phyloP scores from a whole-genome alignment of 2,888 invertebrate species.

The Barypeithes pellucidus region DNA sequence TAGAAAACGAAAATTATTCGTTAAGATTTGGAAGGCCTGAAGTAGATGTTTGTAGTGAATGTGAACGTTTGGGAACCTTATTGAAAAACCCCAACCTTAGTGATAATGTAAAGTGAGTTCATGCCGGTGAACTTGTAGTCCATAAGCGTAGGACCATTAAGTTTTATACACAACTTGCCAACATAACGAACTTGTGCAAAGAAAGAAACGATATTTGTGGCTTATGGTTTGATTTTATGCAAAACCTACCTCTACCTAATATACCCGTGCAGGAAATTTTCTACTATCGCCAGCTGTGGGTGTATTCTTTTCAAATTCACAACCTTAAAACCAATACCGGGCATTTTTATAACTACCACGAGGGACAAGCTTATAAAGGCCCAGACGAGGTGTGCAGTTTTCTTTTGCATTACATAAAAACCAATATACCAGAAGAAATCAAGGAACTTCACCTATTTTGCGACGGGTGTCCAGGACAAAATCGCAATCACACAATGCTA shows the following conservation, averaged over 20 bases:
- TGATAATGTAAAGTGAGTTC: conserved; percentile 8
- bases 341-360: too few relatives aligned
- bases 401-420: conserved; percentile 10
- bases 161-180: conserved; percentile 13
- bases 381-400: too few relatives aligned
- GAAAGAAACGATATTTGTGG: conserved; percentile 19
- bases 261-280: too few relatives aligned
- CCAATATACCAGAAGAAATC: conserved; percentile 3
- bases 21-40: conserved; percentile 11
- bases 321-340: conserved; percentile 15
- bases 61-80: conserved; percentile 8
- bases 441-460: too few relatives aligned
- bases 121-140: conserved; percentile 17
- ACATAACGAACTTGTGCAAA: conserved; percentile 16
- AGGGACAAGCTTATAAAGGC: too few relatives aligned
- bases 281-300: too few relatives aligned
- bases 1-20: conserved; percentile 23
- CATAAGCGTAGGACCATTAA: conserved; percentile 5
- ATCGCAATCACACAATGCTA: too few relatives aligned
- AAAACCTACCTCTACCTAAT: too few relatives aligned
- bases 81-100: conserved; percentile 16
- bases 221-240: conserved; percentile 9
- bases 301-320: too few relatives aligned
- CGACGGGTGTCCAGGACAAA: too few relatives aligned
- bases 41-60: conserved; percentile 18